Evolutionary conservation across 1,140 invertebrate genomes (phyloP).

Genomic region (Cotesia chilonis): DNA sequence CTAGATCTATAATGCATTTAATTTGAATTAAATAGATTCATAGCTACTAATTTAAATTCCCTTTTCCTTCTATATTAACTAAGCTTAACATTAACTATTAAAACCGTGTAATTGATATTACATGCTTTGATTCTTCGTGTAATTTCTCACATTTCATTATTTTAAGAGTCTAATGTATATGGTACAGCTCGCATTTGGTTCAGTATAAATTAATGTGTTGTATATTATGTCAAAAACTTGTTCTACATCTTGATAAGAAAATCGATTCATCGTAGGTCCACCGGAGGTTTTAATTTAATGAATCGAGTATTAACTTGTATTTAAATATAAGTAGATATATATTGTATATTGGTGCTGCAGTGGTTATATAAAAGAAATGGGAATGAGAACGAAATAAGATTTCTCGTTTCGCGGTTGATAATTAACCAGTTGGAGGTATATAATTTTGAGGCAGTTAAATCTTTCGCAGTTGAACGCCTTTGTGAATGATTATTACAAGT

Average conservation of each 20-base stretch:
- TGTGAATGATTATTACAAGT: constrained; percentile 22
- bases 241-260: constrained; percentile 11
- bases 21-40: not conserved
- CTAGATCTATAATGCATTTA: not conserved
- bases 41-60: not conserved
- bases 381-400: not conserved
- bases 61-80: not conserved
- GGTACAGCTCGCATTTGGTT: not conserved
- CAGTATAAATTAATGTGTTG: not conserved
- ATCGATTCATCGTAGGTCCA: not conserved
- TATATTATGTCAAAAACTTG: constrained; percentile 5
- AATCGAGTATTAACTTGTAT: not conserved
- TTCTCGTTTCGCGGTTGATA: constrained; percentile 25
- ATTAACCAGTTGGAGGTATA: constrained; percentile 25
- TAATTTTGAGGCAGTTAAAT: constrained; percentile 30
- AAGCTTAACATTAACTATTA: not conserved
- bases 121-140: constrained; percentile 15
- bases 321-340: too few relatives aligned
- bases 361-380: not conserved
- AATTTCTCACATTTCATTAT: constrained; percentile 12
- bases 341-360: too few relatives aligned
- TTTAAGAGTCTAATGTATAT: not conserved
- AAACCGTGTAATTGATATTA: constrained; percentile 29
- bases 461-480: constrained; percentile 24
- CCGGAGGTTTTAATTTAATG: not conserved